Conservation (phyloP, 2,888 invertebrate genomes). For the Pegoplata infirma region DNA sequence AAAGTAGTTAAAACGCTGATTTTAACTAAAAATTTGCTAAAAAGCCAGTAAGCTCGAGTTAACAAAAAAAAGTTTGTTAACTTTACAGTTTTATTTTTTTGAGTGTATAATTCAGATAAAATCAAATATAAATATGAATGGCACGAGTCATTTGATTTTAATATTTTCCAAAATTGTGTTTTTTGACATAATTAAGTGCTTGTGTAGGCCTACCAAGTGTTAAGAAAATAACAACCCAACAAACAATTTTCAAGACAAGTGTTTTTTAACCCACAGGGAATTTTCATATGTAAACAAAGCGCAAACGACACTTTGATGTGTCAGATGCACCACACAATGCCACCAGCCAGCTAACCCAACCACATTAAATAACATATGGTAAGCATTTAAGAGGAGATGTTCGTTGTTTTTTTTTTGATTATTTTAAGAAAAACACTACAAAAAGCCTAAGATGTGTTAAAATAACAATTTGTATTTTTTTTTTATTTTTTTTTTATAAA, state of each 20-base stretch:
- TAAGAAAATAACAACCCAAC: constrained; percentile 22
- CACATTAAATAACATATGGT: background rate
- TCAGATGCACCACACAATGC: constrained; percentile 13
- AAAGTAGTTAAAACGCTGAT: too few relatives aligned
- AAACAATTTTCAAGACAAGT: constrained; percentile 39
- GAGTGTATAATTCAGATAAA: too few relatives aligned
- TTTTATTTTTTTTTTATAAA: constrained; percentile 35
- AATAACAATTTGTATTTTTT: constrained; percentile 55
- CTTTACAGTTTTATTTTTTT: too few relatives aligned
- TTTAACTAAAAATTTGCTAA: too few relatives aligned
- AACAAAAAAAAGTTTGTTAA: too few relatives aligned
- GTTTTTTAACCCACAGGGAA: constrained; percentile 40
- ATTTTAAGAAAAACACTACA: background rate
- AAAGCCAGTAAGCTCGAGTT: too few relatives aligned
- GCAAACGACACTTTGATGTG: constrained; percentile 34
- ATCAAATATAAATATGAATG: too few relatives aligned
- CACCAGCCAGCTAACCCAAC: constrained; percentile 4
- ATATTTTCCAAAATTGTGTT: background rate
- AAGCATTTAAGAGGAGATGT: background rate
- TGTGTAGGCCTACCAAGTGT: constrained; percentile 3
- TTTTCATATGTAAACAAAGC: constrained; percentile 14
- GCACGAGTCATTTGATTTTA: background rate
- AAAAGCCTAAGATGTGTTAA: constrained; percentile 33
- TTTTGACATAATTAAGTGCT: background rate
- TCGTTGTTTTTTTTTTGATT: constrained; percentile 15